phyloP scores from a whole-genome alignment of 1,140 invertebrate genomes.

The Ridgeia piscesae region DNA sequence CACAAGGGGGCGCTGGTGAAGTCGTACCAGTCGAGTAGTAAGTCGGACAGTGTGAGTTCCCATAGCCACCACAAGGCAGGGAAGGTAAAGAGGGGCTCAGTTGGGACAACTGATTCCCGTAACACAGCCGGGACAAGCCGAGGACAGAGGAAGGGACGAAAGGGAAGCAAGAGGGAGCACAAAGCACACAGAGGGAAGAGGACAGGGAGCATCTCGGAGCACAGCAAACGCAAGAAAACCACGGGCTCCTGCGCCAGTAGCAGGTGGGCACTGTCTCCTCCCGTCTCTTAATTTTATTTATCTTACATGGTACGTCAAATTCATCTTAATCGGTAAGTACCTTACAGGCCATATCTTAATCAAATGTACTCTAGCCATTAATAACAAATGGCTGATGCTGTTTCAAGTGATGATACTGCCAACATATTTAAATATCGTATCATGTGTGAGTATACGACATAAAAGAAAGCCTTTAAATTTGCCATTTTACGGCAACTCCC shows the following conservation, averaged over 20 bases:
- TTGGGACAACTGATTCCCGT: neutral
- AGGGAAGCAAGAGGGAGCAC: neutral
- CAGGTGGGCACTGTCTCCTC: slow-evolving; percentile 64
- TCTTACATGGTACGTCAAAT: too few relatives aligned
- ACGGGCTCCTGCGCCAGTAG: slow-evolving; percentile 78
- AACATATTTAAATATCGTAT: too few relatives aligned
- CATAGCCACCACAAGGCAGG: neutral
- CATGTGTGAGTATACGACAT: too few relatives aligned
- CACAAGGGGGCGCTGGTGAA: neutral
- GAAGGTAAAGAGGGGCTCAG: neutral
- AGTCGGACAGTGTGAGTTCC: neutral
- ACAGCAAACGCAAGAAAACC: slow-evolving; percentile 53
- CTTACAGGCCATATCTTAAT: too few relatives aligned
- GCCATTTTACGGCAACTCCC: too few relatives aligned
- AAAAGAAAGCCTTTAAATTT: too few relatives aligned
- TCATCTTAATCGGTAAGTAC: too few relatives aligned
- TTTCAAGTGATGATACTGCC: too few relatives aligned
- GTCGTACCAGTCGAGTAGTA: neutral
- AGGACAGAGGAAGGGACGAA: neutral
- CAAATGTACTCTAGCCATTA: too few relatives aligned
- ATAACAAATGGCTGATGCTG: too few relatives aligned
- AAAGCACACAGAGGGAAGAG: neutral
- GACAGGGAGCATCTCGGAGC: neutral
- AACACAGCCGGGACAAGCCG: neutral
- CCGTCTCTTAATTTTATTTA: too few relatives aligned